A percentile compares a stretch with the other conserved stretches of the same genome.
These are phyloP conservation scores for Rhimphoctona megacephalus DNA, from an alignment of 2,888 invertebrate genomes.

Conservation along the genomic window DNA sequence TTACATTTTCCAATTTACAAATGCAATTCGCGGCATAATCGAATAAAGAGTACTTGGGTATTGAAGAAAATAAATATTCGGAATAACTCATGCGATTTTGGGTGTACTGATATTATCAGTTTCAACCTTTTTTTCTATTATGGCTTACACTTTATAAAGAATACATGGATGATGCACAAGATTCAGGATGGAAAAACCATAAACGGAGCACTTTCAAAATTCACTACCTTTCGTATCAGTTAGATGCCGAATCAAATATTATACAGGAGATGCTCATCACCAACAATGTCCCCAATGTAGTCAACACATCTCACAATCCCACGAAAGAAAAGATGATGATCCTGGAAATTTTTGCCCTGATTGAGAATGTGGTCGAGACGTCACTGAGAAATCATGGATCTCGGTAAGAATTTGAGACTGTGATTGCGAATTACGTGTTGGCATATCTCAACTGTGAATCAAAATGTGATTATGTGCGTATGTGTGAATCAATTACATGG, in stretches of 20 bases:
- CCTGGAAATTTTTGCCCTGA: conserved; percentile 17
- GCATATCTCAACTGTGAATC: conserved; percentile 40
- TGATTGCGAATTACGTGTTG: conserved; percentile 12
- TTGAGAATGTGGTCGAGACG: conserved; percentile 19
- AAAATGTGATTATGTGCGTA: too few relatives aligned
- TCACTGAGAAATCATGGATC: conserved; percentile 39
- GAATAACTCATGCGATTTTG: not conserved
- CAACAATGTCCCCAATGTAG: not conserved
- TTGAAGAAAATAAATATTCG: not conserved
- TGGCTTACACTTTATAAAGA: not conserved
- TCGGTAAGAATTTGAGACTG: conserved; percentile 27
- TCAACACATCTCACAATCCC: conserved; percentile 3
- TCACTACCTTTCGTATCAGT: not conserved
- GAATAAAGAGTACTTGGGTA: not conserved
- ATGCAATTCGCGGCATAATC: not conserved
- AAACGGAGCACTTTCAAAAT: not conserved
- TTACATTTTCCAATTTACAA: not conserved
- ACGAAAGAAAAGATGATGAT: conserved; percentile 19
- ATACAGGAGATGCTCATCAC: not conserved
- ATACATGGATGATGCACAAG: not conserved
- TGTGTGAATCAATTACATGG: conserved; percentile 23
- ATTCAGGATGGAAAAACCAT: not conserved
- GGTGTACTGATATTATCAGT: not conserved
- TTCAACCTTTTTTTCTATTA: not conserved
- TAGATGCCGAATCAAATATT: conserved; percentile 10